Base-by-base conservation (phyloP, 2,113 vertebrate genomes). In the Paratilapia polleni region DNA sequence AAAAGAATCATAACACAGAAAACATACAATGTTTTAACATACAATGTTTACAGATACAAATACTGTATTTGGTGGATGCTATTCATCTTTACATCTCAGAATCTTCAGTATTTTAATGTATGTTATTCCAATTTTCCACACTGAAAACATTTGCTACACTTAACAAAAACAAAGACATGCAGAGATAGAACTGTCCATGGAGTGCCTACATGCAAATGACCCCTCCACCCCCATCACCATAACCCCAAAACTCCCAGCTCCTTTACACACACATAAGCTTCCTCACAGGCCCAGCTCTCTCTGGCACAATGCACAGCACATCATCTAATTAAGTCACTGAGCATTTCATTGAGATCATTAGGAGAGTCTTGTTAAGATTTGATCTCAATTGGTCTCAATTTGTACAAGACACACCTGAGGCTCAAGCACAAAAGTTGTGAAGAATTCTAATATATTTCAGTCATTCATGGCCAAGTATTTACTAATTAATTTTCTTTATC, bases 301-400 rank as follows among this genome's bases (percentile, higher is more conserved):
- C 68, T 49, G 41, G 77, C 66, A 88, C 60, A 87, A 89, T 68
- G 86, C 87, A 86, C 57, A 91, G 84, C 81, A 80, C 82, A 85
- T 83, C 24, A 75, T 87, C 88, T 92, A 92, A 95, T 96, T 94
- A 92, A 90, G 78, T 87, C 88, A 80, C 58, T 52, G 81, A 94
- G 85, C 88, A 89, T 93, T 94, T 94, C 89, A 94, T 91, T 94
- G 81, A 82, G 80, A 83, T 92, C 89, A 94, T 95, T 91, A 94
- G 83, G 56, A 87, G 77, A 84, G 56, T 80, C 92, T 92, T 88
- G 88, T 94, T 90, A 91, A 81, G 86, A 95, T 95, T 93, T 94
- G 91, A 41, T 22, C 58, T 78, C n/a, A n/a, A n/a, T n/a, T n/a
- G n/a, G 43, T 49, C 41, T 22, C 3, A 8, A 11, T 49, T 12